Evolutionary conservation across 2,797 vertebrate genomes (phyloP).

Genomic region (Rhinichthys osculus): DNA sequence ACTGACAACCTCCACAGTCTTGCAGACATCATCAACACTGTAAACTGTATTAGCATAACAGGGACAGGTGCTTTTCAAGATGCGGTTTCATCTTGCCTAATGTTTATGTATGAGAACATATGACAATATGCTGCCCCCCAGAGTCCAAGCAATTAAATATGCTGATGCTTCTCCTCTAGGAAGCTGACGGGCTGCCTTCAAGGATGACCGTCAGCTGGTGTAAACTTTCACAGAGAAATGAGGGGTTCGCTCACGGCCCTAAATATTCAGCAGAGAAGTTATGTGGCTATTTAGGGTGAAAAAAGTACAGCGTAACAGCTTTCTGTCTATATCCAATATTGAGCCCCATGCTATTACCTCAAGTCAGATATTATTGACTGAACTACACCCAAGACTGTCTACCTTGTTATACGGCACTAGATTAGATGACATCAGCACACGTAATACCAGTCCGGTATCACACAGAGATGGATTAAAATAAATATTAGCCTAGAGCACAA

Average conservation of each 20-base stretch:
- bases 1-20: constrained; percentile 2
- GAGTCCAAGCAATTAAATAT: constrained; percentile 40
- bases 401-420: neutral
- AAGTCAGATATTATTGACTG: constrained; percentile 17
- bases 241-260: neutral
- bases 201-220: constrained; percentile 33
- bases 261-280: neutral
- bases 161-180: constrained; percentile 35
- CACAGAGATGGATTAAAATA: neutral
- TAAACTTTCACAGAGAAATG: neutral
- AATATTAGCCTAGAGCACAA: neutral
- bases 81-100: constrained; percentile 35
- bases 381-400: neutral
- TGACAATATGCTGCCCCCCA: constrained; percentile 43
- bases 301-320: neutral
- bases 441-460: neutral
- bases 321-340: neutral
- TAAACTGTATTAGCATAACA: constrained; percentile 40
- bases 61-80: constrained; percentile 42
- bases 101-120: constrained; percentile 48
- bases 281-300: neutral
- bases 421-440: neutral
- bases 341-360: constrained; percentile 5
- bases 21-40: constrained; percentile 28
- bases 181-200: constrained; percentile 40